phyloP scores from a whole-genome alignment of 2,888 invertebrate genomes.

The Eledona agricola region DNA sequence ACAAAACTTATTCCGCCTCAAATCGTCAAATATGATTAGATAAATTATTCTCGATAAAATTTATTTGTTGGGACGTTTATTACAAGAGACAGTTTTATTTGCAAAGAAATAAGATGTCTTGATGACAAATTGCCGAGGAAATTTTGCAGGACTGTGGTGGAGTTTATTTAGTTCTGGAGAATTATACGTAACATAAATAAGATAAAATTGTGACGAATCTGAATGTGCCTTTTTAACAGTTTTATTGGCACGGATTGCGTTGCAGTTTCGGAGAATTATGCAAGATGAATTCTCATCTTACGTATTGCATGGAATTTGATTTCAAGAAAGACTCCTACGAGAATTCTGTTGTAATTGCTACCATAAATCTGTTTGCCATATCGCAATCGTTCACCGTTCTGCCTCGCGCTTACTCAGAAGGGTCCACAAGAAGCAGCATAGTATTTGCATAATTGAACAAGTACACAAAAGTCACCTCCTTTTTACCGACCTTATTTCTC shows the following conservation, averaged over 20 bases:
- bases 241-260: conserved; percentile 40
- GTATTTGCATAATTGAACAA: conserved; percentile 55
- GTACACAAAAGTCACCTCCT: conserved; percentile 57
- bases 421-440: conserved; percentile 38
- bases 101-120: conserved; percentile 38
- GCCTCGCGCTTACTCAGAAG: conserved; percentile 29
- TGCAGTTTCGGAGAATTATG: conserved; percentile 32
- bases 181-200: conserved; percentile 38
- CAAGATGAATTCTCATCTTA: conserved; percentile 40
- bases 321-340: conserved; percentile 43
- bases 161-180: conserved; percentile 35
- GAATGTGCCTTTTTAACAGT: conserved; percentile 37
- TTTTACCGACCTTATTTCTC: conserved; percentile 54
- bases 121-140: conserved; percentile 37
- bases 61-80: conserved; percentile 35
- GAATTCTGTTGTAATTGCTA: conserved; percentile 46
- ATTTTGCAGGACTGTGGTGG: conserved; percentile 32
- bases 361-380: conserved; percentile 47
- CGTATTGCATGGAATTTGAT: conserved; percentile 40
- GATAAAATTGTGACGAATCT: conserved; percentile 39
- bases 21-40: no score
- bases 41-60: conserved; percentile 25
- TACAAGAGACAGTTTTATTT: conserved; percentile 34
- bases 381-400: conserved; percentile 42
- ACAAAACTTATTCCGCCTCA: no score